Conservation (phyloP, 2,888 invertebrate genomes). For the Listrodromus nycthemerus region DNA sequence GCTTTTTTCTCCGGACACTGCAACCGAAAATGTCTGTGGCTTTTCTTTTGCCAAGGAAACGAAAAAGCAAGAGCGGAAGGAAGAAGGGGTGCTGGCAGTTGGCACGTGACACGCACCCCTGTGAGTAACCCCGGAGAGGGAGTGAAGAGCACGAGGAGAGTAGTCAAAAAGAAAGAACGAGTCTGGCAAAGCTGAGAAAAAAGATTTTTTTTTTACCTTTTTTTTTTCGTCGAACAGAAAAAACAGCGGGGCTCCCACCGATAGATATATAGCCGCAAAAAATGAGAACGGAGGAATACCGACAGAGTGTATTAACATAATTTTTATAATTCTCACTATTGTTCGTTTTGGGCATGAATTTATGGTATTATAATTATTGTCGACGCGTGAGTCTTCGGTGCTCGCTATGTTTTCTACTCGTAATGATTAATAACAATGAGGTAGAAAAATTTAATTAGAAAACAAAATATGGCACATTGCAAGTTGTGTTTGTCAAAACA, state of each 20-base stretch:
- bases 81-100: slow-evolving; percentile 59
- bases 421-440: slow-evolving; percentile 3
- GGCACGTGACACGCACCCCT: slow-evolving; percentile 60
- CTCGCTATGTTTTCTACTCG: background rate
- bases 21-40: slow-evolving; percentile 18
- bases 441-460: background rate
- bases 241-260: slow-evolving; percentile 41
- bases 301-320: slow-evolving; percentile 29
- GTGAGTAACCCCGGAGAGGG: slow-evolving; percentile 30
- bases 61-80: background rate
- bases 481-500: background rate
- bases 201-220: slow-evolving; percentile 24
- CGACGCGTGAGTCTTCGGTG: background rate
- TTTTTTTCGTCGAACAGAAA: slow-evolving; percentile 33
- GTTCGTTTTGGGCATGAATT: slow-evolving; percentile 30
- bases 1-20: slow-evolving; percentile 15
- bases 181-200: slow-evolving; percentile 35
- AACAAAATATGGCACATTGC: background rate
- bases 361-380: slow-evolving; percentile 34
- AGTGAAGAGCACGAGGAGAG: slow-evolving; percentile 37
- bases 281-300: background rate
- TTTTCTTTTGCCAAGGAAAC: slow-evolving; percentile 49
- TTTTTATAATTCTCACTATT: slow-evolving; percentile 37
- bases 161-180: slow-evolving; percentile 49
- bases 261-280: slow-evolving; percentile 32